Conservation (phyloP, 2,888 invertebrate species). For the Tachina lurida region DNA sequence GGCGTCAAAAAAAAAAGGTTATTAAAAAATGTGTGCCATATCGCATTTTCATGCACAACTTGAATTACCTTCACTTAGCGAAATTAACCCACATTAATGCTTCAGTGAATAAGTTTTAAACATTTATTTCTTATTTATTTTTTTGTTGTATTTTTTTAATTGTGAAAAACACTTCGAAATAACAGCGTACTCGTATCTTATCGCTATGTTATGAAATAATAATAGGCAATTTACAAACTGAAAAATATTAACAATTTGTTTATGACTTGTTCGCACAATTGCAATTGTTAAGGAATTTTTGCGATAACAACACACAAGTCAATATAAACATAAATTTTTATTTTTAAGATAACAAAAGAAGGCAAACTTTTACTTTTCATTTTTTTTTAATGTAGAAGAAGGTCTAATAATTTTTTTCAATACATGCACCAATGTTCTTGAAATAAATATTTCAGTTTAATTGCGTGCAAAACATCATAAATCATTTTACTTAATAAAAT, state of each 20-base stretch:
- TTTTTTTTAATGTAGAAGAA: neutral
- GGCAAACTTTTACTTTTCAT: slow-evolving; percentile 39
- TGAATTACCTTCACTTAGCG: neutral
- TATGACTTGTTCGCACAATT: neutral
- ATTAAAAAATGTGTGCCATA: neutral
- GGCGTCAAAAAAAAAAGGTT: too few species aligned
- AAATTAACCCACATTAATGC: slow-evolving; percentile 14
- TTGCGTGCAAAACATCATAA: neutral
- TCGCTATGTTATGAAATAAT: neutral
- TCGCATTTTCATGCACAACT: neutral
- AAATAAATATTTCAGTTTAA: too few species aligned
- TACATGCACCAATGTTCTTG: too few species aligned
- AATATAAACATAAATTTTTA: neutral
- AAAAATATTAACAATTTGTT: slow-evolving; percentile 29
- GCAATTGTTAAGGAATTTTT: too few species aligned
- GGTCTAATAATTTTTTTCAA: neutral
- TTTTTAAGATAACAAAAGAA: slow-evolving; percentile 29
- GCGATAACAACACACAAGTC: neutral
- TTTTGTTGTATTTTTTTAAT: too few species aligned
- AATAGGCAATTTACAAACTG: slow-evolving; percentile 14
- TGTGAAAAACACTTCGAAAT: neutral
- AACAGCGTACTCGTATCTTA: slow-evolving; percentile 5
- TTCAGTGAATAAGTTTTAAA: slow-evolving; percentile 7
- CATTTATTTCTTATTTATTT: too few species aligned
- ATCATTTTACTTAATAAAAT: too few species aligned